phyloP scores from a whole-genome alignment of 2,888 invertebrate genomes.

The Volucella inanis region DNA sequence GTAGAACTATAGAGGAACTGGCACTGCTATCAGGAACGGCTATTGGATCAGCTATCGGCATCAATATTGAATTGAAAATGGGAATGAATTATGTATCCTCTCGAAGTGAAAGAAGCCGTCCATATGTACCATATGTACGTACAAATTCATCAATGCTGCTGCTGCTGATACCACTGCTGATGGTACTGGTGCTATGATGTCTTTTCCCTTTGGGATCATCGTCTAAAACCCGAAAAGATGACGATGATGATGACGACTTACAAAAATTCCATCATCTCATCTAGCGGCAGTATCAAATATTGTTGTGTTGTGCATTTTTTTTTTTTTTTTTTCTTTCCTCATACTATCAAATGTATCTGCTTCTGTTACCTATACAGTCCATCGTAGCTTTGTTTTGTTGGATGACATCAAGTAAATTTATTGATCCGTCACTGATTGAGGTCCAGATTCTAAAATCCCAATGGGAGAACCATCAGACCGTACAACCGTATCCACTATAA shows the following conservation, averaged over 20 bases:
- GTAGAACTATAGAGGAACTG: slow-evolving; percentile 34
- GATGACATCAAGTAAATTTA: slow-evolving; percentile 75
- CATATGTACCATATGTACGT: slow-evolving; percentile 32
- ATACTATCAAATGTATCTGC: too few relatives aligned
- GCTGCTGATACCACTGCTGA: background rate
- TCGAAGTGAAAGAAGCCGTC: slow-evolving; percentile 54
- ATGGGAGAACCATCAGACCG: slow-evolving; percentile 64
- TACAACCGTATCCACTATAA: slow-evolving; percentile 51
- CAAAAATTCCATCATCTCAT: slow-evolving; percentile 71
- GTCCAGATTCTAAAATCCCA: slow-evolving; percentile 66
- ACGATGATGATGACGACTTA: slow-evolving; percentile 61
- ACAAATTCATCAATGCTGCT: slow-evolving; percentile 42
- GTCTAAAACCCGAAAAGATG: slow-evolving; percentile 67
- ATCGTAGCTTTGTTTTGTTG: slow-evolving; percentile 54
- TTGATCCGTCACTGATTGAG: slow-evolving; percentile 75
- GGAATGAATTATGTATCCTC: slow-evolving; percentile 64
- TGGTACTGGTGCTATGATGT: slow-evolving; percentile 15
- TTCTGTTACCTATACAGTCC: background rate
- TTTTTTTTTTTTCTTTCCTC: slow-evolving; percentile 7
- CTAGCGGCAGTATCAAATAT: slow-evolving; percentile 74
- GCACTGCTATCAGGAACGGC: slow-evolving; percentile 14
- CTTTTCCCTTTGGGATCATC: slow-evolving; percentile 67
- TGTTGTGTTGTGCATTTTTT: slow-evolving; percentile 36
- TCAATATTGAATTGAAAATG: too few relatives aligned
- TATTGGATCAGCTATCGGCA: too few relatives aligned